These are phyloP conservation scores for Xenentodon cancila DNA, from an alignment of 2,797 vertebrate species.

Conservation along the genomic window DNA sequence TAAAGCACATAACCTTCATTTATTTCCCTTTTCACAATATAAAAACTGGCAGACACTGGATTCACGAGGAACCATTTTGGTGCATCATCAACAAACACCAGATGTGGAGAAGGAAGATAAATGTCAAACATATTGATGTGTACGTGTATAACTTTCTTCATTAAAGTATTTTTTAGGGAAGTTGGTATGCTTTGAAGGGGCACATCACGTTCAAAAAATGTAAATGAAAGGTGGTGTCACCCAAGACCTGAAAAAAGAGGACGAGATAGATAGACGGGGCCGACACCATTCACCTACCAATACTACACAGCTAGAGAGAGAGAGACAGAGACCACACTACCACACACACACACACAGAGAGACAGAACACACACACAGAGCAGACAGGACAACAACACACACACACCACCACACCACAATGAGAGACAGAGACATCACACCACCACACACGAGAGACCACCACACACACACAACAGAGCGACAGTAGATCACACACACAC, in stretches of 20 bases:
- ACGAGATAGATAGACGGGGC: no score
- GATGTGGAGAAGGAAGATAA: constrained; percentile 72
- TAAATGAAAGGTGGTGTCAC: constrained; percentile 45
- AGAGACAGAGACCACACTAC: no score
- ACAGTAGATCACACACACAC: no score
- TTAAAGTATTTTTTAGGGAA: constrained; percentile 59
- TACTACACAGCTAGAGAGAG: no score
- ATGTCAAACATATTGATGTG: constrained; percentile 74
- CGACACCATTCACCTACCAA: constrained; percentile 12
- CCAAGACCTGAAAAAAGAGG: no score
- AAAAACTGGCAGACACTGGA: constrained; percentile 57
- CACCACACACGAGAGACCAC: no score
- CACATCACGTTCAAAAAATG: constrained; percentile 42
- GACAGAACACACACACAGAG: no score
- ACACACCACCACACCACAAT: no score
- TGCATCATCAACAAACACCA: constrained; percentile 74
- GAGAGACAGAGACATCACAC: no score
- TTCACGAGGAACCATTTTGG: constrained; percentile 68
- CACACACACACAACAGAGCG: no score
- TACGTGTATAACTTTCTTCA: constrained; percentile 69
- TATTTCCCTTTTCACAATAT: constrained; percentile 62
- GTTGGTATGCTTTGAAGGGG: constrained; percentile 44
- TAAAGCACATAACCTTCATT: constrained; percentile 51
- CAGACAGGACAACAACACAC: no score
- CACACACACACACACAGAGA: no score